These are phyloP conservation scores for Apus apus DNA, from an alignment of 2,113 vertebrate species.

Conservation along the genomic window DNA sequence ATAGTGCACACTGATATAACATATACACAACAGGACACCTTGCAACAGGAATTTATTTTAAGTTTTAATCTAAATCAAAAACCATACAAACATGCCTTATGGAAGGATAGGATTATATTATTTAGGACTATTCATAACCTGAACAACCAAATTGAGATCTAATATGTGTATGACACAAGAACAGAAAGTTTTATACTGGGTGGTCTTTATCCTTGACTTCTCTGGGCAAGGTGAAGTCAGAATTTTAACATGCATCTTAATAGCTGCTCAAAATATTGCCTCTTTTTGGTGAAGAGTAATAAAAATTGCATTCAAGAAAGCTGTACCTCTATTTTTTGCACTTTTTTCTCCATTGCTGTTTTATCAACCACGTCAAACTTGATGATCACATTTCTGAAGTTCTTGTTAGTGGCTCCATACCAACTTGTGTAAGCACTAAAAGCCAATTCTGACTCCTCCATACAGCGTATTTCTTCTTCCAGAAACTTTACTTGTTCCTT, in stretches of 20 bases:
- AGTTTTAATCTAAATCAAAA: neutral
- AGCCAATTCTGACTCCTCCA: conserved; percentile 87
- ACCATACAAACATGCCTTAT: neutral
- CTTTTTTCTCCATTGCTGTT: conserved; percentile 85
- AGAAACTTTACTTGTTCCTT: conserved; percentile 92
- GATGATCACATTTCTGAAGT: conserved; percentile 79
- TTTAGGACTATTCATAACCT: neutral
- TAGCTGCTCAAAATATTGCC: neutral
- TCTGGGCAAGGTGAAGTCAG: neutral
- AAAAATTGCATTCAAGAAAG: neutral
- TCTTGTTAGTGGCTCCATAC: conserved; percentile 84
- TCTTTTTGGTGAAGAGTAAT: neutral
- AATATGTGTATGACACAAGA: neutral
- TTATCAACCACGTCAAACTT: conserved; percentile 83
- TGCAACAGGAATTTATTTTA: neutral
- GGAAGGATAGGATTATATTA: neutral
- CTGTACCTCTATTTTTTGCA: conserved; percentile 90
- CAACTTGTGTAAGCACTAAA: conserved; percentile 87
- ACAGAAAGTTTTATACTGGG: neutral
- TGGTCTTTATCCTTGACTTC: neutral
- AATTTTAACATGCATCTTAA: neutral
- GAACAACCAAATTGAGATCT: neutral
- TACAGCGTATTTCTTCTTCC: conserved; percentile 88
- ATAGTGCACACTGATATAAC: neutral
- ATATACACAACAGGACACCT: neutral